Base-by-base conservation (phyloP, 1,140 invertebrate genomes). In the Drosophila obscura region DNA sequence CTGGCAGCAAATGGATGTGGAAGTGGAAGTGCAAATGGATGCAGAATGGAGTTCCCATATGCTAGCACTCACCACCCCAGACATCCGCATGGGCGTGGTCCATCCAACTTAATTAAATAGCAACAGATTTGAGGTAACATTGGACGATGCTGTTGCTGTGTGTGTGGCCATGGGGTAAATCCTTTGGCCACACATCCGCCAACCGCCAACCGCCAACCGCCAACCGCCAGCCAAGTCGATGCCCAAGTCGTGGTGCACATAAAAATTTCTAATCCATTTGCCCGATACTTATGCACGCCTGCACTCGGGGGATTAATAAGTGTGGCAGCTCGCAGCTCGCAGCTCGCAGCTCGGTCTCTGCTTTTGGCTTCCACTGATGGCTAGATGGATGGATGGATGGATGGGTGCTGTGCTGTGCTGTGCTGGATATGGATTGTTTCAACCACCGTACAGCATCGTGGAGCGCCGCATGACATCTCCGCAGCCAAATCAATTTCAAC, bases 241-340 rank as follows among this genome's bases (percentile, higher is more conserved):
- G 13, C 11, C 35, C 35, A 39, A 13, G 41, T 28, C 24, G 11
- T 26, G 57, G 57, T 67, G 65, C 48, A 50, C 78, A 81, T 78
- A 77, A 80, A 80, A 84, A 71, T 71, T 74, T 87, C 83, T 87
- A 88, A 87, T 87, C 83, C 83, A 87, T 88, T 88, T 88, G 79
- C 83, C 76, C 79, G 83, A 88, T 88, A 88, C 83, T 87, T 87
- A 87, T 88, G 83, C 83, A 87, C 83, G 83, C 83, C 83, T 83
- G 83, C 75, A 87, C 83, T 88, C 80, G 51, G 43, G 83, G 83
- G 83, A 87, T 87, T 88, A 87, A 88, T 87, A 87, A 88, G 68
- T 78, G 76, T 65, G 50, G 55, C 64, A 43, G 41, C 41, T 60
- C 60, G 57, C 28, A 24, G 50, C 35, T 43, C 31, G 19, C 15